Percentiles rank a stretch among this genome's conserved stretches.
Evolutionary conservation across 2,888 invertebrate species (phyloP).

Genomic region (Phania funesta): DNA sequence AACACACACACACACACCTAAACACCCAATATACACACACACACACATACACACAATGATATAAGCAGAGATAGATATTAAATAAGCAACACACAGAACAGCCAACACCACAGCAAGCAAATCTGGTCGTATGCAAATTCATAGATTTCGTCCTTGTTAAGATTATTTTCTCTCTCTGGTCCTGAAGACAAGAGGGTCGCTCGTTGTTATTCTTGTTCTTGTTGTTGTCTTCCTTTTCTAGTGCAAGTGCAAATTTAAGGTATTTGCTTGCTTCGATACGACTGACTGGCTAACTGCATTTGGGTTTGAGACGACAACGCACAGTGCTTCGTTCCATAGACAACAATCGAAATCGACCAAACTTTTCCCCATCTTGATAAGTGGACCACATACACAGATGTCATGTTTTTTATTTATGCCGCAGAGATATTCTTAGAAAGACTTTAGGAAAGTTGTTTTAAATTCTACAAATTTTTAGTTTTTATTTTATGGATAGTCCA

Average conservation of each 20-base stretch:
- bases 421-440: too few relatives aligned
- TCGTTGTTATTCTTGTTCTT: not conserved
- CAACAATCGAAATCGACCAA: too few relatives aligned
- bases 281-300: not conserved
- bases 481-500: too few relatives aligned
- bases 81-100: not conserved
- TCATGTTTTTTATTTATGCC: too few relatives aligned
- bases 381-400: too few relatives aligned
- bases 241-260: conserved; percentile 54
- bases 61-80: conserved; percentile 1
- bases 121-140: not conserved
- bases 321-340: too few relatives aligned
- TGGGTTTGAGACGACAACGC: conserved; percentile 41
- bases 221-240: conserved; percentile 48
- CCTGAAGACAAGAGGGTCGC: conserved; percentile 52
- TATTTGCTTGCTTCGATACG: conserved; percentile 59
- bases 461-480: too few relatives aligned
- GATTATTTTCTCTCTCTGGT: conserved; percentile 61
- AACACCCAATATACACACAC: not conserved
- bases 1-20: not conserved
- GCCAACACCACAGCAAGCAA: not conserved
- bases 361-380: too few relatives aligned
- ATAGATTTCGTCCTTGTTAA: conserved; percentile 65
- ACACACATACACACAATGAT: conserved; percentile 10
- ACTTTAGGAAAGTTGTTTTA: too few relatives aligned